phyloP scores from a whole-genome alignment of 2,888 invertebrate species.

The Diplolepis rosae region DNA sequence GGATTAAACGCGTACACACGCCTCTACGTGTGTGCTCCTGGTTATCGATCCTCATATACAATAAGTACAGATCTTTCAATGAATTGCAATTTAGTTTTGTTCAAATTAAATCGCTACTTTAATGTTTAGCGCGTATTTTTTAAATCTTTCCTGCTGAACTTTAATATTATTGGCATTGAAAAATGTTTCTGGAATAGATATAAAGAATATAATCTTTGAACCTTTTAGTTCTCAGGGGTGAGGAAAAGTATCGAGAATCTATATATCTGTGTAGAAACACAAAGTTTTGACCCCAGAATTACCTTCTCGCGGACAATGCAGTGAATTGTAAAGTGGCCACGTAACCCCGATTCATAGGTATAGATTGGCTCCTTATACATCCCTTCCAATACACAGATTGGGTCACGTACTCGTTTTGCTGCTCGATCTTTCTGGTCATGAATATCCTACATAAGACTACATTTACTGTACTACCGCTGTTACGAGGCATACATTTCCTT shows the following conservation, averaged over 20 bases:
- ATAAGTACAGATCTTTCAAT: conserved; percentile 3
- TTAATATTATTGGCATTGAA: not conserved
- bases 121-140: not conserved
- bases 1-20: conserved; percentile 49
- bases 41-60: not conserved
- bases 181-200: not conserved
- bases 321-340: conserved; percentile 14
- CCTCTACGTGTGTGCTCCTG: conserved; percentile 36
- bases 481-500: conserved; percentile 18
- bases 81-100: conserved; percentile 11
- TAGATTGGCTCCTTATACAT: conserved; percentile 15
- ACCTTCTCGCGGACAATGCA: conserved; percentile 15
- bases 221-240: not conserved
- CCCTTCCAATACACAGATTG: conserved; percentile 8
- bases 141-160: not conserved
- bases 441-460: conserved; percentile 24
- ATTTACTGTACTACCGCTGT: conserved; percentile 12
- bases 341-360: conserved; percentile 27
- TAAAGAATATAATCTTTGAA: too few species aligned
- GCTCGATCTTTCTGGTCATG: conserved; percentile 26
- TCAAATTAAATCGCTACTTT: not conserved
- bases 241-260: not conserved
- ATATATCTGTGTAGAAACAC: not conserved
- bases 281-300: conserved; percentile 8
- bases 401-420: conserved; percentile 14